These are phyloP conservation scores for Lichenostomus cassidix DNA, from an alignment of 2,113 vertebrate species.

Conservation along the genomic window DNA sequence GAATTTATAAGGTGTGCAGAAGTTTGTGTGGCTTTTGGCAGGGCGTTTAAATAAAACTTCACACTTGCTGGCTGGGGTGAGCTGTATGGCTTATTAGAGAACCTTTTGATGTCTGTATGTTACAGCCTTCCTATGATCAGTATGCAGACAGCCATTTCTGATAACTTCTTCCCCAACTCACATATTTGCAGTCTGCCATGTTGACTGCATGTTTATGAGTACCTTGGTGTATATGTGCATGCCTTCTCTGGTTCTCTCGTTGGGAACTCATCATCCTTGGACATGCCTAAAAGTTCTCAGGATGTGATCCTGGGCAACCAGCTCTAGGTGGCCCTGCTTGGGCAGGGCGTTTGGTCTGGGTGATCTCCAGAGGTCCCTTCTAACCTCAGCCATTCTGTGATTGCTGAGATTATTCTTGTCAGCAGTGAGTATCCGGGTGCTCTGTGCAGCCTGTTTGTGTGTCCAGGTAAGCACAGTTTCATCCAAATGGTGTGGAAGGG, in stretches of 20 bases:
- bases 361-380: not conserved
- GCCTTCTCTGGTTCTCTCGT: not conserved
- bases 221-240: not conserved
- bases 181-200: not conserved
- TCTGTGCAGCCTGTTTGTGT: not conserved
- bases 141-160: not conserved
- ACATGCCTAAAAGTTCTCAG: not conserved
- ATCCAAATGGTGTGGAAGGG: not conserved
- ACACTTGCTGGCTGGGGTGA: not conserved
- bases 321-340: not conserved
- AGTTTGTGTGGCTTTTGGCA: not conserved
- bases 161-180: not conserved
- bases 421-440: not conserved
- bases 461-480: not conserved
- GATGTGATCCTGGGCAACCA: not conserved
- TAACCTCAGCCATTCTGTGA: not conserved
- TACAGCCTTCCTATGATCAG: not conserved
- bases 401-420: not conserved
- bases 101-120: not conserved
- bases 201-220: not conserved
- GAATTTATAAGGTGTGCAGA: not conserved
- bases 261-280: not conserved
- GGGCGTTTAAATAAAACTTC: not conserved
- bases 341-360: not conserved
- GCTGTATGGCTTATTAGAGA: not conserved